phyloP scores from a whole-genome alignment of 2,888 invertebrate species.

The Noctua janthe region DNA sequence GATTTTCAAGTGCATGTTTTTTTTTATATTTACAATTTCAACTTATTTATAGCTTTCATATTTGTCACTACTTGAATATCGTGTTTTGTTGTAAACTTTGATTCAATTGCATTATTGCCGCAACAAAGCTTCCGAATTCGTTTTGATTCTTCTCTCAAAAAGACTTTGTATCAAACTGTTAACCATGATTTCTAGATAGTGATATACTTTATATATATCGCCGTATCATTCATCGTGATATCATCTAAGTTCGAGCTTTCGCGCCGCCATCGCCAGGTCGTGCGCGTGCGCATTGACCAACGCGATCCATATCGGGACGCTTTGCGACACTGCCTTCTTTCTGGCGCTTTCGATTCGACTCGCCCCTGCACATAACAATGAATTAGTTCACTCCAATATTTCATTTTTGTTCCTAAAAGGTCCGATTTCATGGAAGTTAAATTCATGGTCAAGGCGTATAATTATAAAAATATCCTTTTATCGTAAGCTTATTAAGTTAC shows the following conservation, averaged over 20 bases:
- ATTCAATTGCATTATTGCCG: not conserved
- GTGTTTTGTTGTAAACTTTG: not conserved
- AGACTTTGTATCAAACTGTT: not conserved
- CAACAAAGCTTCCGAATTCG: not conserved
- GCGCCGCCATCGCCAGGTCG: not conserved
- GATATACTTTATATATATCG: not conserved
- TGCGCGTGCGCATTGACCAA: slow-evolving; percentile 77
- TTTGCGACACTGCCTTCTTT: slow-evolving; percentile 78
- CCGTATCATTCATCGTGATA: slow-evolving; percentile 12
- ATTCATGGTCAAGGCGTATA: slow-evolving; percentile 31
- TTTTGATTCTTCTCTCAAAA: not conserved
- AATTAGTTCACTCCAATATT: slow-evolving; percentile 43
- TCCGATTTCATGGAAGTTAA: slow-evolving; percentile 1
- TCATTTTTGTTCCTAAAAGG: not conserved
- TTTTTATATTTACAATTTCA: not conserved
- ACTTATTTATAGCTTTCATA: not conserved
- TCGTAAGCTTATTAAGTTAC: not conserved
- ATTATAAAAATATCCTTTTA: slow-evolving; percentile 37
- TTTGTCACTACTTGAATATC: not conserved
- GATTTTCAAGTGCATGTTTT: not conserved
- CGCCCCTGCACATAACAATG: slow-evolving; percentile 69
- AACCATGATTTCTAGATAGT: not conserved
- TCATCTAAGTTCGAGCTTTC: slow-evolving; percentile 14
- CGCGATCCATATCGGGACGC: slow-evolving; percentile 76
- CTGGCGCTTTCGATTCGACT: slow-evolving; percentile 72